Base-by-base conservation (phyloP, 2,888 invertebrate species). In the Eurytoma californica region DNA sequence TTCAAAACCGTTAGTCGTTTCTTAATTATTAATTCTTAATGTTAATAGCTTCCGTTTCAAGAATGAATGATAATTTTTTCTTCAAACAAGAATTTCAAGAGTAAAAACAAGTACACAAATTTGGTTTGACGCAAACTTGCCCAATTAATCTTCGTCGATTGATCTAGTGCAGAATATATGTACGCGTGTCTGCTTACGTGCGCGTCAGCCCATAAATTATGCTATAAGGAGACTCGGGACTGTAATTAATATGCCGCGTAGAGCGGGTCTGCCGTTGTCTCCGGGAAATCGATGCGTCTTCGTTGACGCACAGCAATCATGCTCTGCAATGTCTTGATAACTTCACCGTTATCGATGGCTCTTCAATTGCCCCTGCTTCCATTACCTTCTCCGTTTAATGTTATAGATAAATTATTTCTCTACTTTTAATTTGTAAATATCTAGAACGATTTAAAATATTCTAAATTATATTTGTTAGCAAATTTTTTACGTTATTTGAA, bases 181-280 rank as follows among this genome's bases (percentile, higher is more conserved):
- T 70, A 55, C 51, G 66, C 18, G 49, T 47, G 20, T 13, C 12
- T 12, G 49, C 57, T 57, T 53, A 12, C 20, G 20, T 24, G 49
- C n/a, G 65, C 53, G 30, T 39, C 14, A 3, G 47, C 84, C 86
- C 86, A 88, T 89, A 88, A 89, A 90, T 89, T 90, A 89, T 83
- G 82, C 85, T 85, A 86, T 85, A 86, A 87, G 86, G 86, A 86
- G 87, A 82, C 83, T 72, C 83, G 83, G 82, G 84, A 84, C 60
- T 61, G 58, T 87, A 87, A 87, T 87, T 87, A 87, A 87, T 87
- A 86, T 83, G 80, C 82, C 78, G 82, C 83, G 80, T 76, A 83
- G 73, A 80, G 76, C 28, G 65, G 30, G 63, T 51, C 79, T 74
- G 77, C 68, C 63, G 82, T 81, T 74, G 79, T 81, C 79, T 80